Conservation (phyloP, 2,113 vertebrate genomes). For the Castor canadensis region DNA sequence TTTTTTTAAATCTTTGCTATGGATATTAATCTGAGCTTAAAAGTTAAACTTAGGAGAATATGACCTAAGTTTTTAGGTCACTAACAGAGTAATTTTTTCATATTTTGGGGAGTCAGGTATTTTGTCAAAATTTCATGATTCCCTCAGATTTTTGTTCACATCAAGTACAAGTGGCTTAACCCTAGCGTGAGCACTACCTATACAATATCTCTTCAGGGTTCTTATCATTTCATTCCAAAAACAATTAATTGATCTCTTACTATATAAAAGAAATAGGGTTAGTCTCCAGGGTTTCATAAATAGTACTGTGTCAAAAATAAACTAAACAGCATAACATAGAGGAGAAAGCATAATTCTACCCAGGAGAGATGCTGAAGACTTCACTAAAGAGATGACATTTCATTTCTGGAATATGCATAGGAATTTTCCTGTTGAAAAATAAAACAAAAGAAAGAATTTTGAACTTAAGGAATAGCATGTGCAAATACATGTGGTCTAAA, state of each 20-base stretch:
- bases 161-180: neutral
- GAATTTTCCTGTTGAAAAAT: neutral
- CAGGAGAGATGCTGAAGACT: neutral
- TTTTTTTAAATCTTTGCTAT: neutral
- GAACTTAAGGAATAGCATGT: neutral
- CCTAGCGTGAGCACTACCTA: neutral
- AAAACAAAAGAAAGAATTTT: constrained; percentile 13
- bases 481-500: neutral
- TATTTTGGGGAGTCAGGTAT: neutral
- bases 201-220: neutral
- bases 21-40: neutral
- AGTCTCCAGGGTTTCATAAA: neutral
- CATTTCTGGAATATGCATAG: neutral
- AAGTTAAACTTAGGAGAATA: neutral
- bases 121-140: neutral
- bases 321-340: neutral
- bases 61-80: neutral
- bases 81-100: neutral
- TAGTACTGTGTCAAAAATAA: neutral
- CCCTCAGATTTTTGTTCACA: neutral
- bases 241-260: neutral
- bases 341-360: neutral
- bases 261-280: neutral
- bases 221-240: neutral
- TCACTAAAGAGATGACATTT: constrained; percentile 5